Conservation (phyloP, 2,888 invertebrate species). For the Tiphia femorata region DNA sequence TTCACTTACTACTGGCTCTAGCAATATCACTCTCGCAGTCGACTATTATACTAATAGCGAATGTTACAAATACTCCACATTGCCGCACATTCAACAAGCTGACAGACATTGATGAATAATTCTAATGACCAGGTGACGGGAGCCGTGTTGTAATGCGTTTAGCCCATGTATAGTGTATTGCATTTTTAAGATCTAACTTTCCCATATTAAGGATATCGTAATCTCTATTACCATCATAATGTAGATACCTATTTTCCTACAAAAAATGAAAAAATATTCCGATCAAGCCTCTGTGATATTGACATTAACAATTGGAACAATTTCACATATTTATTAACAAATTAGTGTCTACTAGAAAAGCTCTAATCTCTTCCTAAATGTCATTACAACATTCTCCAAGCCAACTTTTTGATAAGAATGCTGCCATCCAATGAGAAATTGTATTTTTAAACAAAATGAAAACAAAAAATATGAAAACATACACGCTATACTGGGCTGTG, state of each 20-base stretch:
- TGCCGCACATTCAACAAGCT: constrained; percentile 62
- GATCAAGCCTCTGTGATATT: constrained; percentile 68
- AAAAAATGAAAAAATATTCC: constrained; percentile 62
- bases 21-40: constrained; percentile 63
- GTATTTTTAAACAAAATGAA: constrained; percentile 65
- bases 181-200: constrained; percentile 61
- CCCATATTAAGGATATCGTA: constrained; percentile 45
- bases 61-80: constrained; percentile 61
- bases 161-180: constrained; percentile 68
- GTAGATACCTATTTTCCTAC: constrained; percentile 69
- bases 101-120: constrained; percentile 57
- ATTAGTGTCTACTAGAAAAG: constrained; percentile 56
- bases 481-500: constrained; percentile 69
- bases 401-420: constrained; percentile 66
- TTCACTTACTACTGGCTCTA: constrained; percentile 65
- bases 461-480: constrained; percentile 61
- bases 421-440: constrained; percentile 63
- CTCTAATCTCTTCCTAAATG: constrained; percentile 61
- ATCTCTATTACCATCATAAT: constrained; percentile 60
- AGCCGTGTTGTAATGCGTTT: constrained; percentile 67
- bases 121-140: constrained; percentile 63
- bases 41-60: constrained; percentile 58
- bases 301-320: constrained; percentile 64
- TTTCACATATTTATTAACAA: constrained; percentile 60
- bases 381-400: constrained; percentile 67